Percentiles rank a stretch among this genome's conserved stretches.
Evolutionary conservation across 1,140 invertebrate genomes (phyloP).

Genomic region (Apis florea): DNA sequence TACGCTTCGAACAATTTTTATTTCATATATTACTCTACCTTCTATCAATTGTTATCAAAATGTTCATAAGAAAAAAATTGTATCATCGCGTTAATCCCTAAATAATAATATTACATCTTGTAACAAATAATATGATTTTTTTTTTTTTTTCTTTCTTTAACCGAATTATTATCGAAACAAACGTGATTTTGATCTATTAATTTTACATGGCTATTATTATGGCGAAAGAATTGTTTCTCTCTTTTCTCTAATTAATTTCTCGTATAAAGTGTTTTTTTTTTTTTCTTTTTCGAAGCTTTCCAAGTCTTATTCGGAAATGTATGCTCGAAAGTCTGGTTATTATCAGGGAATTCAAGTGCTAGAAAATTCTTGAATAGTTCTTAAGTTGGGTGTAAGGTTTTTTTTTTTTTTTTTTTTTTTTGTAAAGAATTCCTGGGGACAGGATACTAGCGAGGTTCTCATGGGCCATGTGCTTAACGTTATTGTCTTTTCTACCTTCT

Average conservation of each 20-base stretch:
- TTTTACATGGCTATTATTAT: too few species aligned
- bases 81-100: neutral
- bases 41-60: neutral
- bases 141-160: neutral
- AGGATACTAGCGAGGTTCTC: neutral
- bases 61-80: neutral
- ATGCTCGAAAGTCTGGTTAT: slow-evolving; percentile 3
- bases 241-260: too few species aligned
- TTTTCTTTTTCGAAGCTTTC: neutral
- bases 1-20: slow-evolving; percentile 17
- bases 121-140: neutral
- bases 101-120: neutral
- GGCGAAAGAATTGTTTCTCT: too few species aligned
- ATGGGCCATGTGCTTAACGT: slow-evolving; percentile 33
- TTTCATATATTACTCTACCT: slow-evolving; percentile 9
- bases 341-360: slow-evolving; percentile 5
- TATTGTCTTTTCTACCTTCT: slow-evolving; percentile 27
- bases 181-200: too few species aligned
- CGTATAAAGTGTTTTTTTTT: too few species aligned
- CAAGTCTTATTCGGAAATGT: neutral
- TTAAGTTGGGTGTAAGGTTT: neutral
- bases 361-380: slow-evolving; percentile 21
- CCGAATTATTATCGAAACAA: too few species aligned
- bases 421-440: slow-evolving; percentile 10
- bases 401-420: slow-evolving; percentile 15